Conservation (phyloP, 2,113 vertebrate genomes). For the Rhabdornis inornatus region DNA sequence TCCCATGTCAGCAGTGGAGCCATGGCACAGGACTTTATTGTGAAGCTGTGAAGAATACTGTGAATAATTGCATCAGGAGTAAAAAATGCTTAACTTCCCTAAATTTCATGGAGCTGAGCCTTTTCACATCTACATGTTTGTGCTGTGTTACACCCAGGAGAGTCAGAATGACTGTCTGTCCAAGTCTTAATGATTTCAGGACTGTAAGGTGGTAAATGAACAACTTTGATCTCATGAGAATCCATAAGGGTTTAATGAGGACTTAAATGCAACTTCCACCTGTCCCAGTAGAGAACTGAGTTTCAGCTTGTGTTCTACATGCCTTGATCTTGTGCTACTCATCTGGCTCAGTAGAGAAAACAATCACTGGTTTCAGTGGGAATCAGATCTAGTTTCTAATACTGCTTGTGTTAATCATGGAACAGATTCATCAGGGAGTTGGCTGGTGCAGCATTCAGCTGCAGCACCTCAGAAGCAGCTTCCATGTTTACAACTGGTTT, state of each 20-base stretch:
- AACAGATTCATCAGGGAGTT: neutral
- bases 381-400: neutral
- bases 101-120: neutral
- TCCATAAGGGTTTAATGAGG: neutral
- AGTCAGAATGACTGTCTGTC: neutral
- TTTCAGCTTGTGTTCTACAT: neutral
- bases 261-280: neutral
- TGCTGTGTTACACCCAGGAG: neutral
- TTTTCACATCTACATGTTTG: neutral
- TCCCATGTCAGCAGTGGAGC: neutral
- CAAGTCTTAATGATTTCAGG: neutral
- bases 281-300: neutral
- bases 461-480: neutral
- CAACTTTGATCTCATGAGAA: neutral
- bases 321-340: neutral
- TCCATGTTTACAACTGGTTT: neutral
- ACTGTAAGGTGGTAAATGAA: neutral
- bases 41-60: neutral
- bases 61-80: neutral
- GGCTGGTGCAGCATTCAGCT: neutral
- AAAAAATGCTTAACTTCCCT: neutral
- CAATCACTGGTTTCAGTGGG: neutral
- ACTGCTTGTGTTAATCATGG: neutral
- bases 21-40: neutral
- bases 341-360: neutral